phyloP scores from a whole-genome alignment of 2,113 vertebrate species.

The Pycnonotus jocosus region DNA sequence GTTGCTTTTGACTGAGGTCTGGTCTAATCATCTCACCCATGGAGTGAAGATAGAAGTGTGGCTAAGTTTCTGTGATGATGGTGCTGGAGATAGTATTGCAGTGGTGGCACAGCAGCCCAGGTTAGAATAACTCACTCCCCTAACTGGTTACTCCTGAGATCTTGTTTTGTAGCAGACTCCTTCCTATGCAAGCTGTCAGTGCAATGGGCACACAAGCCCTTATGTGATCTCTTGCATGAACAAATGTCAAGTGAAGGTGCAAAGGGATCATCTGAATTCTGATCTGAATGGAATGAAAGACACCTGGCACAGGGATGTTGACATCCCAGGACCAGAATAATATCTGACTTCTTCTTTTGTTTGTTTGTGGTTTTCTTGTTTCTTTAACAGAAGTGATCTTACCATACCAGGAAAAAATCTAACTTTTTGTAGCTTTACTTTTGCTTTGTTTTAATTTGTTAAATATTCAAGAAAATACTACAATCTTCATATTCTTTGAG shows the following conservation, averaged over 20 bases:
- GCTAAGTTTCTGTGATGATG: background rate
- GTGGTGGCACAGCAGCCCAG: background rate
- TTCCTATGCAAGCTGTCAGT: background rate
- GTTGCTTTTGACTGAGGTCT: background rate
- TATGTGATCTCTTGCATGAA: fast-evolving
- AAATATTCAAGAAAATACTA: background rate
- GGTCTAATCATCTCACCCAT: background rate
- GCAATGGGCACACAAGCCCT: background rate
- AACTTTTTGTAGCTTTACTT: background rate
- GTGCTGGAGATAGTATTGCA: background rate
- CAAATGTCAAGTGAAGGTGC: background rate
- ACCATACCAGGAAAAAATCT: background rate
- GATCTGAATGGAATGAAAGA: background rate
- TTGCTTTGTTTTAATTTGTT: background rate
- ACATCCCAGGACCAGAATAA: background rate
- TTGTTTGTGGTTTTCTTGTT: background rate
- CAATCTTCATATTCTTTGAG: background rate
- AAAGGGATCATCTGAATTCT: background rate
- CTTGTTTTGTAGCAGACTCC: background rate
- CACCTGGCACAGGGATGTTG: background rate
- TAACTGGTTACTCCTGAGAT: background rate
- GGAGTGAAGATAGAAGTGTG: background rate
- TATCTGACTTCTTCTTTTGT: background rate
- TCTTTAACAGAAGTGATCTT: background rate
- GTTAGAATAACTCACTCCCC: background rate